phyloP scores from a whole-genome alignment of 2,888 invertebrate genomes.

The Stomorhina lunata region DNA sequence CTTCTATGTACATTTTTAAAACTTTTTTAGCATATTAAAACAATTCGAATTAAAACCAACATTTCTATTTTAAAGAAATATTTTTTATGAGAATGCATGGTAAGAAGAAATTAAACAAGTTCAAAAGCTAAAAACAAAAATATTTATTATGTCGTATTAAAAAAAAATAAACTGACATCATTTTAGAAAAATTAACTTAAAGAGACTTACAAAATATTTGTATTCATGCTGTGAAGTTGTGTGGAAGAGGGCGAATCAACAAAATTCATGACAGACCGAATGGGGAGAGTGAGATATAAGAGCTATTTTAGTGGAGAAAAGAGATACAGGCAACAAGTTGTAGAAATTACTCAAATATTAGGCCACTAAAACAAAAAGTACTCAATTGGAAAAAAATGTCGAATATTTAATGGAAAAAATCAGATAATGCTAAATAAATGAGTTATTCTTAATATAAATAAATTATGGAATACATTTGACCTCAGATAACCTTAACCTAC shows the following conservation, averaged over 20 bases:
- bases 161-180: conserved; percentile 7
- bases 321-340: background rate
- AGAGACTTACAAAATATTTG: background rate
- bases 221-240: background rate
- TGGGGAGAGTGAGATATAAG: background rate
- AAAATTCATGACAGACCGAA: background rate
- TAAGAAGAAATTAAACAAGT: too few relatives aligned
- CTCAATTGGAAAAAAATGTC: background rate
- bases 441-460: too few relatives aligned
- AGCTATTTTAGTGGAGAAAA: background rate
- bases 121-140: background rate
- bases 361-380: background rate
- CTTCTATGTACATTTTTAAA: too few relatives aligned
- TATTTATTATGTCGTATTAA: conserved; percentile 1
- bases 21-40: too few relatives aligned
- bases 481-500: too few relatives aligned
- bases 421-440: too few relatives aligned
- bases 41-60: too few relatives aligned
- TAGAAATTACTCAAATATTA: background rate
- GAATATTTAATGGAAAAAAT: too few relatives aligned
- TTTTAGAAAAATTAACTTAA: background rate
- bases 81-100: too few relatives aligned
- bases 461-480: too few relatives aligned
- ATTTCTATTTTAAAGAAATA: too few relatives aligned
- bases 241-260: background rate